These are phyloP conservation scores for Lonchura striata DNA, from an alignment of 2,113 vertebrate genomes.

Conservation along the genomic window DNA sequence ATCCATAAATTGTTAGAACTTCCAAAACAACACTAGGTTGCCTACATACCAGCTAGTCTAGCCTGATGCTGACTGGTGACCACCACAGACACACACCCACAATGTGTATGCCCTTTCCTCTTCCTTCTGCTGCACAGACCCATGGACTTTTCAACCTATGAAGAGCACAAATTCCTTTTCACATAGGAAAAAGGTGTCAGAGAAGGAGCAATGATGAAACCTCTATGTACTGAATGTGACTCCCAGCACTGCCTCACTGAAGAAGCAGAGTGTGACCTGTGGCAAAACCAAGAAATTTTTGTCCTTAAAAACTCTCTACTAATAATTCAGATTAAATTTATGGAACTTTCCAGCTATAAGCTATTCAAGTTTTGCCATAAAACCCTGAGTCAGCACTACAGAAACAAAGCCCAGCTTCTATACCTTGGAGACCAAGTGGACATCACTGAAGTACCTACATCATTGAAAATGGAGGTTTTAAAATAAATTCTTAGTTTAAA, in stretches of 20 bases:
- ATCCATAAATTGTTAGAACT: neutral
- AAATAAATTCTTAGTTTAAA: neutral
- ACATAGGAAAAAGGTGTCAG: fast-evolving
- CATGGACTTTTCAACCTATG: neutral
- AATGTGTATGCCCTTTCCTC: neutral
- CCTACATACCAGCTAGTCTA: neutral
- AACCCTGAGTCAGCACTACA: neutral
- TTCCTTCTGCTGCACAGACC: neutral
- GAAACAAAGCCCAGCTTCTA: neutral
- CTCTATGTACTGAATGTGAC: fast-evolving
- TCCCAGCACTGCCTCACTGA: fast-evolving
- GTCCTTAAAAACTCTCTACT: neutral
- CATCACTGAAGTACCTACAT: neutral
- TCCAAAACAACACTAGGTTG: neutral
- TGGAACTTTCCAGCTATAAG: neutral
- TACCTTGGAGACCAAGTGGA: neutral
- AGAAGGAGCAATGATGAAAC: neutral
- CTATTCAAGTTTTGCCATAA: neutral
- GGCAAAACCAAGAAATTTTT: neutral
- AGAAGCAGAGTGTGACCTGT: neutral
- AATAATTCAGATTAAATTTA: neutral
- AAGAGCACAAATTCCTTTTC: neutral
- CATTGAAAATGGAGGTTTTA: neutral
- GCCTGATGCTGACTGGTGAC: neutral
- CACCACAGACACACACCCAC: fast-evolving